Evolutionary conservation across 2,797 vertebrate genomes (phyloP), one percentile per base, ranked within the genome.

Genomic region (Epinephelus coioides): DNA sequence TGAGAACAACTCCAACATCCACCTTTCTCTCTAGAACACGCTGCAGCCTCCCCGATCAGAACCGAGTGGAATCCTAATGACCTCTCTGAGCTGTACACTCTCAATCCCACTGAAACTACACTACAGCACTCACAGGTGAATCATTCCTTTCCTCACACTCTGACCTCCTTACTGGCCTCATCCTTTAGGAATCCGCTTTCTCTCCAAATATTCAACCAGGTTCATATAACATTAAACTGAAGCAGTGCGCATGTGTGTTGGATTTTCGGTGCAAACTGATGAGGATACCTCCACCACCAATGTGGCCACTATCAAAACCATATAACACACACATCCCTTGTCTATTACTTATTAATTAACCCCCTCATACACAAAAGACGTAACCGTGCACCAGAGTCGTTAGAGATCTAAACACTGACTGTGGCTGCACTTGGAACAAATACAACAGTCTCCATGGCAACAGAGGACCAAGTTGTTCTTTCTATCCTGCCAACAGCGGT

Each of bases 401-500:
- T 46, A 25, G 62, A 62, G 81, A 86, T 81, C 82, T 76, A 62
- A 81, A 88, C 82, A 83, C 74, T 43, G 77, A 89, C 70, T 55
- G 59, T 60, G 70, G 54, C 78, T 87, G 70, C 87, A 76, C 78
- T 84, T 69, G 54, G 80, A 80, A 64, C 30, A 81, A 78, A 81
- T 82, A 81, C 71, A 82, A 75, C 44, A 65, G 92, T 94, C 86
- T 88, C 94, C 91, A 93, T 95, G 91, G 93, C 90, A 96, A 95
- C 94, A 89, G 79, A 81, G 69, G 88, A 90, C 34, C 82, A 74
- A 89, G 83, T 91, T 86, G 78, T 72, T 92, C 78, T 85, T 85
- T 82, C 69, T 77, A 43, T 69, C 43, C 69, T 86, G 85, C 43
- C 85, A 89, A 91, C 86, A 76, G 88, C 53, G 13, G 70, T 14